Evolutionary conservation across 2,888 invertebrate genomes (phyloP).

Genomic region (Parasteatoda lunata): DNA sequence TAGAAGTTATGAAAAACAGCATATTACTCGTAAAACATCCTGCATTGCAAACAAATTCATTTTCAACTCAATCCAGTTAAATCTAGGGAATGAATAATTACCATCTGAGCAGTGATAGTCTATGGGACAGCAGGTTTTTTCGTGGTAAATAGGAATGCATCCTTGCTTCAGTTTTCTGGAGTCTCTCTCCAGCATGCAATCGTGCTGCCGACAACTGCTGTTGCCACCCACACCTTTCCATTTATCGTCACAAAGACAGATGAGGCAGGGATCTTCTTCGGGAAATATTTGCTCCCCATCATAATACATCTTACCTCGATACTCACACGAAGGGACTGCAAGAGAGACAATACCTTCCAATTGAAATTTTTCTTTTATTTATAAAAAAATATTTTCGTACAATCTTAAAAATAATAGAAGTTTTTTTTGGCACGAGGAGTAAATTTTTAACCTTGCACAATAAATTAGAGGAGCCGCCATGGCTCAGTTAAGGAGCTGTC

Average conservation of each 20-base stretch:
- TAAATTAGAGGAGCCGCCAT: no score
- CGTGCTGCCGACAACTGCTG: constrained; percentile 54
- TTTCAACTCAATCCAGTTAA: no score
- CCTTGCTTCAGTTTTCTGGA: constrained; percentile 63
- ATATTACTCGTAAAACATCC: no score
- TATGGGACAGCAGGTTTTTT: constrained; percentile 70
- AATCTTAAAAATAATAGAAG: no score
- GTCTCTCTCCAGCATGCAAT: constrained; percentile 67
- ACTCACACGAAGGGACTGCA: constrained; percentile 62
- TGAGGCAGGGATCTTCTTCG: constrained; percentile 67
- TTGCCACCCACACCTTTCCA: constrained; percentile 65
- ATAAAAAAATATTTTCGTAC: no score
- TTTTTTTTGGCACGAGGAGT: no score
- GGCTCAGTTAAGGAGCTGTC: no score
- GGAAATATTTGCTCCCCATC: constrained; percentile 70
- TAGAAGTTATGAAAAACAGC: no score
- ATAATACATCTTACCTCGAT: constrained; percentile 66
- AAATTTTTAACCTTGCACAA: no score
- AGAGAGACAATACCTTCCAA: no score
- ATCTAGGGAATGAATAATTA: neutral
- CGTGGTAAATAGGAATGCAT: constrained; percentile 70
- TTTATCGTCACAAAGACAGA: constrained; percentile 66
- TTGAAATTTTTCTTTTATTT: no score
- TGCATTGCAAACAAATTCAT: no score
- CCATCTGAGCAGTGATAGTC: constrained; percentile 68